A percentile compares a stretch with the other conserved stretches of the same genome.
Evolutionary conservation across 2,888 invertebrate genomes (phyloP).

Genomic region (Cistogaster globosa): DNA sequence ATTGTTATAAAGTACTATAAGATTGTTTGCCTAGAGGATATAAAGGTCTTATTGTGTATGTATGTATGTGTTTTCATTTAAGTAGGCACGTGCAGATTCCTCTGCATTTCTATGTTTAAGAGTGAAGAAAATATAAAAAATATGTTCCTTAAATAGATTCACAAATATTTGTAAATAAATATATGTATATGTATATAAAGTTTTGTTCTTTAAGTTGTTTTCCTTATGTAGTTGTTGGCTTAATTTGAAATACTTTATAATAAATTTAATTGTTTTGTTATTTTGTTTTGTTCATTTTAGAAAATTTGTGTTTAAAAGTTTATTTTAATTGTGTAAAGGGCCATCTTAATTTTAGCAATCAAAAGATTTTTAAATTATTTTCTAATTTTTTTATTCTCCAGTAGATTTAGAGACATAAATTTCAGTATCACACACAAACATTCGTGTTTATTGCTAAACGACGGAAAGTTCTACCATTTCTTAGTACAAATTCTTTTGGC

Average conservation of each 20-base stretch:
- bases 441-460: background rate
- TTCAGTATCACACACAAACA: background rate
- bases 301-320: slow-evolving; percentile 51
- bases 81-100: background rate
- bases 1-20: slow-evolving; percentile 40
- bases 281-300: slow-evolving; percentile 3
- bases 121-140: slow-evolving; percentile 2
- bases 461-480: slow-evolving; percentile 47
- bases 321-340: slow-evolving; percentile 57
- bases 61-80: background rate
- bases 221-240: background rate
- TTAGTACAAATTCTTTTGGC: slow-evolving; percentile 36
- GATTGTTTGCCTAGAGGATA: slow-evolving; percentile 61
- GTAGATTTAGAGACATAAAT: background rate
- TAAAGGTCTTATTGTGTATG: slow-evolving; percentile 36
- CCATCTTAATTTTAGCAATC: slow-evolving; percentile 49
- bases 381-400: slow-evolving; percentile 18
- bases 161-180: slow-evolving; percentile 27
- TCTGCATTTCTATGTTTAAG: slow-evolving; percentile 4
- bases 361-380: slow-evolving; percentile 61
- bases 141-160: slow-evolving; percentile 10
- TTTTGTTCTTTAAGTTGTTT: background rate
- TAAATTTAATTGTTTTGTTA: slow-evolving; percentile 14
- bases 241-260: background rate
- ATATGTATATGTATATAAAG: too few relatives aligned